phyloP scores from a whole-genome alignment of 1,140 invertebrate species.

The Onthophagus taurus region DNA sequence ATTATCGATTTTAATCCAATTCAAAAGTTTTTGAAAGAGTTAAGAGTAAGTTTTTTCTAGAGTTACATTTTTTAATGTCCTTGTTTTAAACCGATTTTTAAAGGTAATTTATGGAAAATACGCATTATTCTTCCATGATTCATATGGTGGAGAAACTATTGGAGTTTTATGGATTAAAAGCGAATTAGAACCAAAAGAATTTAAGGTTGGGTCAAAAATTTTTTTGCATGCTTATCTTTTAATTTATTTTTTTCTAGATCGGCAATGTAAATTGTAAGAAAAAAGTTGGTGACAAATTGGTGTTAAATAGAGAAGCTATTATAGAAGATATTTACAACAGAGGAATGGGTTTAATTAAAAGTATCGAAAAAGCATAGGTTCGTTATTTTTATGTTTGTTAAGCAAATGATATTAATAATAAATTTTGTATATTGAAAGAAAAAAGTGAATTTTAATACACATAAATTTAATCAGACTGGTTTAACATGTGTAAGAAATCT shows the following conservation, averaged over 20 bases:
- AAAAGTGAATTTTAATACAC: too few species aligned
- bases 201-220: constrained; percentile 52
- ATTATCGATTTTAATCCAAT: constrained; percentile 71
- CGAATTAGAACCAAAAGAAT: constrained; percentile 49
- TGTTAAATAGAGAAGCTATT: constrained; percentile 55
- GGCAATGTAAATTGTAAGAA: constrained; percentile 42
- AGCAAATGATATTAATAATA: too few species aligned
- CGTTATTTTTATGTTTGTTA: constrained; percentile 7
- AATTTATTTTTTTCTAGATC: constrained; percentile 53
- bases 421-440: too few species aligned
- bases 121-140: constrained; percentile 82
- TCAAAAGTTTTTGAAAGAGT: constrained; percentile 56
- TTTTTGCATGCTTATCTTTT: constrained; percentile 7
- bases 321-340: constrained; percentile 64
- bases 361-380: constrained; percentile 35
- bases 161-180: constrained; percentile 74
- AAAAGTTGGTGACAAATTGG: constrained; percentile 38
- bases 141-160: constrained; percentile 70
- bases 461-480: too few species aligned
- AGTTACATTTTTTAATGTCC: constrained; percentile 3
- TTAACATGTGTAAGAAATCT: too few species aligned
- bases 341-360: constrained; percentile 50
- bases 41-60: constrained; percentile 49
- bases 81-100: constrained; percentile 27
- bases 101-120: constrained; percentile 65